These are phyloP conservation scores for Tyria jacobaeae DNA, from an alignment of 2,888 invertebrate species.

Conservation along the genomic window DNA sequence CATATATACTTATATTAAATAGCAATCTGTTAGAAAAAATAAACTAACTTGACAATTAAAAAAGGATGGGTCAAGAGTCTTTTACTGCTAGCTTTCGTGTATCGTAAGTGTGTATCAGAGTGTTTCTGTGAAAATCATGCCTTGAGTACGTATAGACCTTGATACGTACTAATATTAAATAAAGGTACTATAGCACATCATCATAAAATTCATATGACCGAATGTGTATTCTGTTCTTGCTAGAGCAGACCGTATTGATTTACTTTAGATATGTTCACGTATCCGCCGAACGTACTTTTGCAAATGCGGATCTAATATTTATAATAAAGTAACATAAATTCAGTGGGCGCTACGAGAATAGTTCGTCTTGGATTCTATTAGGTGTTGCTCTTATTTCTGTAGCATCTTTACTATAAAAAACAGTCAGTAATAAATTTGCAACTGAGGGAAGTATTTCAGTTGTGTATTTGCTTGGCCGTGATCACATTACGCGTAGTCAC, in stretches of 20 bases:
- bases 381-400: constrained; percentile 52
- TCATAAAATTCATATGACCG: constrained; percentile 78
- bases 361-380: constrained; percentile 51
- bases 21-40: background rate
- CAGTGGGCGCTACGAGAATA: constrained; percentile 60
- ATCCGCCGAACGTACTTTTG: constrained; percentile 73
- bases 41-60: background rate
- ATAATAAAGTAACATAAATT: constrained; percentile 65
- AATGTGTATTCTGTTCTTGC: constrained; percentile 63
- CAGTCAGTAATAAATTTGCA: constrained; percentile 46
- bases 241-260: constrained; percentile 74
- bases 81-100: background rate
- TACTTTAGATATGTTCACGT: constrained; percentile 77
- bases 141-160: background rate
- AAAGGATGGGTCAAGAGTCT: background rate
- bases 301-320: constrained; percentile 68
- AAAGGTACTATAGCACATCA: constrained; percentile 70
- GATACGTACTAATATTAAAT: constrained; percentile 61
- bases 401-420: constrained; percentile 38
- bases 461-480: constrained; percentile 47
- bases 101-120: too few relatives aligned
- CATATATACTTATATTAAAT: background rate
- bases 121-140: background rate
- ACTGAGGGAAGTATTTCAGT: constrained; percentile 41
- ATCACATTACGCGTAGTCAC: constrained; percentile 46